These are phyloP conservation scores for Napeogenes inachia DNA, from an alignment of 2,888 invertebrate genomes.

Conservation along the genomic window DNA sequence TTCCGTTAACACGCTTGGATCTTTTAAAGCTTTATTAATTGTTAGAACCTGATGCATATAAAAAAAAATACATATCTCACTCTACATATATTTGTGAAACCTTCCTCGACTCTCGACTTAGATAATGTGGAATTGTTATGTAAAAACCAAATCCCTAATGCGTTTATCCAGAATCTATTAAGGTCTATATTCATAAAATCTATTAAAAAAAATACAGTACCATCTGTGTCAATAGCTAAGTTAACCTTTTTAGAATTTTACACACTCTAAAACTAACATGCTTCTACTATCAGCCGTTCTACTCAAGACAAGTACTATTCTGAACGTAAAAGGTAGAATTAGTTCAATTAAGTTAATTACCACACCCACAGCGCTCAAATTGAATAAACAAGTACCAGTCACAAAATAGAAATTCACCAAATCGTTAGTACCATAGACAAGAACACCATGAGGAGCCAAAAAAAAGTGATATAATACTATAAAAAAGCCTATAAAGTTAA, in stretches of 20 bases:
- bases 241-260: too few relatives aligned
- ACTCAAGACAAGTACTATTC: too few relatives aligned
- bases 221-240: neutral
- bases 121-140: too few relatives aligned
- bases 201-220: neutral
- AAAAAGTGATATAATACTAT: conserved; percentile 43
- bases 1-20: conserved; percentile 40
- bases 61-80: neutral
- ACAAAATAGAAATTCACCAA: conserved; percentile 39
- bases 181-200: too few relatives aligned
- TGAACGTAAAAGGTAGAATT: neutral
- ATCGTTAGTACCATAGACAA: conserved; percentile 28
- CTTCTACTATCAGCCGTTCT: too few relatives aligned
- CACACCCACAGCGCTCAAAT: conserved; percentile 48
- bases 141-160: too few relatives aligned
- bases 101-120: too few relatives aligned
- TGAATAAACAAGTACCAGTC: conserved; percentile 47
- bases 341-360: conserved; percentile 34
- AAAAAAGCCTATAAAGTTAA: conserved; percentile 41
- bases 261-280: too few relatives aligned
- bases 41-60: conserved; percentile 39
- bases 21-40: conserved; percentile 41
- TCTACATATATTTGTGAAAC: too few relatives aligned
- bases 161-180: too few relatives aligned
- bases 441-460: conserved; percentile 36